Evolutionary conservation across 1,140 invertebrate species (phyloP).

Genomic region (Piezodorus guildinii): DNA sequence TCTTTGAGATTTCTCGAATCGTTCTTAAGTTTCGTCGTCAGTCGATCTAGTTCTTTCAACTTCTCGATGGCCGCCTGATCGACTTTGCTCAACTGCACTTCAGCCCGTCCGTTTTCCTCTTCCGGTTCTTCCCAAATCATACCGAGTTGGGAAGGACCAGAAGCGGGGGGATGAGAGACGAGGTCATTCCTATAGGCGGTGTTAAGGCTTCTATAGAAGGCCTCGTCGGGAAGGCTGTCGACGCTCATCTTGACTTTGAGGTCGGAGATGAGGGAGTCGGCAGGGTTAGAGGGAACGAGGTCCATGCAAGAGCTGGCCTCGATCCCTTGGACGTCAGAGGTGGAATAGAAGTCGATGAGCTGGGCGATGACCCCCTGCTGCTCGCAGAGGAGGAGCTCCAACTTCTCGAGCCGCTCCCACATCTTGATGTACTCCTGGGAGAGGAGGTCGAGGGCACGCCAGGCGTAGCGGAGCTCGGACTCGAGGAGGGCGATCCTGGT

Average conservation of each 20-base stretch:
- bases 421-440: conserved; percentile 88
- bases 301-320: conserved; percentile 21
- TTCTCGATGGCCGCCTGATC: conserved; percentile 65
- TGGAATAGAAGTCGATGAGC: conserved; percentile 63
- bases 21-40: conserved; percentile 61
- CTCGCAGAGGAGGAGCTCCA: conserved; percentile 77
- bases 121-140: conserved; percentile 67
- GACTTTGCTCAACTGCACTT: conserved; percentile 50
- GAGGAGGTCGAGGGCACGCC: conserved; percentile 77
- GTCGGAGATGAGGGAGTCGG: conserved; percentile 30
- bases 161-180: conserved; percentile 44
- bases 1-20: conserved; percentile 66
- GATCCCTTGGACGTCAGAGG: conserved; percentile 30
- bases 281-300: conserved; percentile 32
- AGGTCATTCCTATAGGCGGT: conserved; percentile 73
- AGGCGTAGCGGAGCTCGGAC: conserved; percentile 80
- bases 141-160: conserved; percentile 50
- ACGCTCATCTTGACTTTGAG: conserved; percentile 39
- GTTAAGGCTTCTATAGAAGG: conserved; percentile 78
- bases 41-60: conserved; percentile 60
- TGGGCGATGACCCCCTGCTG: conserved; percentile 86
- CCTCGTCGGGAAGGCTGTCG: conserved; percentile 57
- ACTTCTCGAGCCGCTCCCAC: conserved; percentile 82
- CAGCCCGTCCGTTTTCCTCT: conserved; percentile 34
- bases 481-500: conserved; percentile 75